Conservation (phyloP, 2,797 vertebrate species). For the Aplochiton taeniatus region DNA sequence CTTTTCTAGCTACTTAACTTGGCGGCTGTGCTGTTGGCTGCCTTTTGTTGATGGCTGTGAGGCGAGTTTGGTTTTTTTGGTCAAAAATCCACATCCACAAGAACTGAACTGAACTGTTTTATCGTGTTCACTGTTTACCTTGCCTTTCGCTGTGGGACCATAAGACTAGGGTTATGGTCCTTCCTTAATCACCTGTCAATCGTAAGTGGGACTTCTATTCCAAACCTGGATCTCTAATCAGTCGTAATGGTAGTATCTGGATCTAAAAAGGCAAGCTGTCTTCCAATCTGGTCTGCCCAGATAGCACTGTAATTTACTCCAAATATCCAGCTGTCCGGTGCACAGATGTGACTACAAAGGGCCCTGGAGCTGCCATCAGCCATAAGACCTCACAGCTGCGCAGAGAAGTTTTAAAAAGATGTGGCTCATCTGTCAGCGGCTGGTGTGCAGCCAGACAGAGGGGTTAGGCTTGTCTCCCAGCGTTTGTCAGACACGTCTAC, state of each 20-base stretch:
- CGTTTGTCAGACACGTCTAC: slow-evolving; percentile 39
- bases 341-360: slow-evolving; percentile 73
- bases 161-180: slow-evolving; percentile 13
- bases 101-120: neutral
- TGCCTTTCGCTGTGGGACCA: slow-evolving; percentile 28
- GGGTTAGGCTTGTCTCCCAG: slow-evolving; percentile 26
- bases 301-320: slow-evolving; percentile 62
- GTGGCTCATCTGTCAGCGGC: slow-evolving; percentile 60
- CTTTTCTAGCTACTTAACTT: too few relatives aligned
- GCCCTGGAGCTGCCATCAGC: slow-evolving; percentile 57
- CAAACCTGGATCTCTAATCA: slow-evolving; percentile 58
- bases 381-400: slow-evolving; percentile 65
- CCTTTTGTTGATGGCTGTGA: neutral
- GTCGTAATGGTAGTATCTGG: slow-evolving; percentile 52
- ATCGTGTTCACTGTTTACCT: slow-evolving; percentile 21
- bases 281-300: slow-evolving; percentile 53
- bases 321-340: slow-evolving; percentile 68
- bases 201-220: slow-evolving; percentile 29
- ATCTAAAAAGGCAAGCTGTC: slow-evolving; percentile 48
- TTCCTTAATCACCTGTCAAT: slow-evolving; percentile 38
- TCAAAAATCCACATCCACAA: neutral
- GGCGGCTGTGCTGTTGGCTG: neutral
- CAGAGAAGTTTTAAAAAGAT: slow-evolving; percentile 55
- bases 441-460: slow-evolving; percentile 56
- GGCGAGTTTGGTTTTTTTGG: neutral